phyloP scores from a whole-genome alignment of 2,888 invertebrate genomes.

The Polyommatus icarus region DNA sequence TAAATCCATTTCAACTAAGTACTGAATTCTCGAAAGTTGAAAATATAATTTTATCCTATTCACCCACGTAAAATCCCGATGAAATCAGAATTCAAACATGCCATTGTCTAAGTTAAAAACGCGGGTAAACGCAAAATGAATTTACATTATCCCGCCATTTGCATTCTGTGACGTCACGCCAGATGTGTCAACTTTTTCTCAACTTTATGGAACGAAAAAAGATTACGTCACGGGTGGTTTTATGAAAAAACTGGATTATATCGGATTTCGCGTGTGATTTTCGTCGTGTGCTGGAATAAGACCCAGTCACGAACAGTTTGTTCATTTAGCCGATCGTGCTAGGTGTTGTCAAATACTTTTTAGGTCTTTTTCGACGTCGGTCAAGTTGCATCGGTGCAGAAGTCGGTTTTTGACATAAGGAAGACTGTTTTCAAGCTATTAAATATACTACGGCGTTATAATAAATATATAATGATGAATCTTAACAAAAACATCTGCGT shows the following conservation, averaged over 20 bases:
- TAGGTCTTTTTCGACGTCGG: no score
- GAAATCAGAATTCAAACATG: slow-evolving; percentile 15
- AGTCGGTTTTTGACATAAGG: no score
- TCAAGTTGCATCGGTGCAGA: no score
- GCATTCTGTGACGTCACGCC: slow-evolving; percentile 9
- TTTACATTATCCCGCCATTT: slow-evolving; percentile 19
- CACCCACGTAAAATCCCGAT: not conserved
- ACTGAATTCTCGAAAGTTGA: not conserved
- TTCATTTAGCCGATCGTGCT: no score
- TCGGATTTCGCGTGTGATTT: not conserved
- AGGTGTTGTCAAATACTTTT: no score
- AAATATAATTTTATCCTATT: not conserved
- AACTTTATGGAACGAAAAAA: slow-evolving; percentile 8
- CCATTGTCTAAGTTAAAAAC: slow-evolving; percentile 16
- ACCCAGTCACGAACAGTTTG: no score
- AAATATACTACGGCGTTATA: no score
- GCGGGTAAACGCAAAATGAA: slow-evolving; percentile 1
- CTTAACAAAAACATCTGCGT: no score
- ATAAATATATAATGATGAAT: no score
- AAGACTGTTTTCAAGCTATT: no score
- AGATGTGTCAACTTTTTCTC: slow-evolving; percentile 23
- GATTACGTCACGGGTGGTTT: not conserved
- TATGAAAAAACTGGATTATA: slow-evolving; percentile 15
- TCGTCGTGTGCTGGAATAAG: not conserved
- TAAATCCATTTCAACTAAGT: not conserved